phyloP scores from a whole-genome alignment of 2,888 invertebrate genomes.

The Cybosia mesomella region DNA sequence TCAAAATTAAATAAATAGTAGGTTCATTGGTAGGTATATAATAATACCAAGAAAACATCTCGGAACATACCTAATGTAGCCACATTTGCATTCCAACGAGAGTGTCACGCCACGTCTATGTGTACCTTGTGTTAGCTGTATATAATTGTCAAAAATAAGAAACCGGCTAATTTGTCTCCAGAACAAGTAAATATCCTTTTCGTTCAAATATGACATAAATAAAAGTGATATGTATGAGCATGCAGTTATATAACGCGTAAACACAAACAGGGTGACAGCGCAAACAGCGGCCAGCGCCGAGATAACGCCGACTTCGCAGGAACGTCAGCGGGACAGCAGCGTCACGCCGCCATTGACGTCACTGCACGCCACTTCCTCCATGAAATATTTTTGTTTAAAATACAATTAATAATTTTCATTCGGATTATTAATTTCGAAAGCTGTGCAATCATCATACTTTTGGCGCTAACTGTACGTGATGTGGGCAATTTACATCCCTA shows the following conservation, averaged over 20 bases:
- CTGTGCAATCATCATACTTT: too few species aligned
- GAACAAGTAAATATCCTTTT: background rate
- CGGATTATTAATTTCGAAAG: too few species aligned
- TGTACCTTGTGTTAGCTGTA: background rate
- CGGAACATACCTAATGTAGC: background rate
- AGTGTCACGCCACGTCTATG: background rate
- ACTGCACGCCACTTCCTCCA: background rate
- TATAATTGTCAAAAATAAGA: background rate
- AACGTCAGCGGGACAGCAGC: background rate
- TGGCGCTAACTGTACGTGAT: too few species aligned
- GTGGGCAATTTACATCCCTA: too few species aligned
- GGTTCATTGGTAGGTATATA: too few species aligned
- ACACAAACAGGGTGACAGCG: background rate
- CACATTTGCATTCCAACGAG: background rate
- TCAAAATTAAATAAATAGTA: too few species aligned
- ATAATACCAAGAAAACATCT: background rate
- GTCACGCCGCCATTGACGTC: background rate
- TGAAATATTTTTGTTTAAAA: too few species aligned
- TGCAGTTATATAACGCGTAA: background rate
- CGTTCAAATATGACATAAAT: background rate
- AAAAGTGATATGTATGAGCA: background rate
- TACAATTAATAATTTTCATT: too few species aligned
- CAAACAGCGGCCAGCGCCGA: background rate
- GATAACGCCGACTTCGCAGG: too few species aligned
- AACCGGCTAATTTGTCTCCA: background rate